Base-by-base conservation (phyloP, 1,140 invertebrate species). In the Drosophila kepulauana region DNA sequence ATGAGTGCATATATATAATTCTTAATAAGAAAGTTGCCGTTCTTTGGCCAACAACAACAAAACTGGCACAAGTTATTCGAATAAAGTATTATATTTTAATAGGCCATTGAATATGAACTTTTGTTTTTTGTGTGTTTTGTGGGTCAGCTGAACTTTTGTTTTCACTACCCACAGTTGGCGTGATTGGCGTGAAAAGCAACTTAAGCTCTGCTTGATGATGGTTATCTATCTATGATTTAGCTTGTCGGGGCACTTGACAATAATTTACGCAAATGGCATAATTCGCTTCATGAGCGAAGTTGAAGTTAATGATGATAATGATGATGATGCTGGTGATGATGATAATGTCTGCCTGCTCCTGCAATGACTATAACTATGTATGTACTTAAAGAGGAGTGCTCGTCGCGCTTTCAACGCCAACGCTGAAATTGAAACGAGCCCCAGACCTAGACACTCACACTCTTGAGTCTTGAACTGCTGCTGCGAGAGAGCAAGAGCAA, bases 261-360 rank as follows among this genome's bases (percentile, higher is more conserved):
- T 89, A 81, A 88, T 89, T 88, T 89, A 88, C 75, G 78, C 78
- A 89, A 89, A 88, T 89, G 75, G 85, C 85, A 89, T 89, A 88
- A 89, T 84, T 84, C 78, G 78, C 85, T 75, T 72, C 68, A 86
- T 79, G 67, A 67, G 82, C 70, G 75, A 62, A 85, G 63, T 73
- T 81, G 35, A 77, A 61, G 8, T 62, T 81, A 58, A 81, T 70
- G 67, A 86, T 76, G 25, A 75, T 30, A 46, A 30, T 30, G 69
- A 73, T 57, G 63, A 70, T 61, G 74, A 81, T 51, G 52, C 45
- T 66, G 61, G 15, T 58, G 45, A 1, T 66, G 52, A 61, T 67
- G 56, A 75, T 72, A 78, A 81, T 65, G 45, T 13, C 46, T 62
- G 35, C 25, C 51, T 74, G 70, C 78, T 79, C 77, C 74, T 78